Evolutionary conservation across 2,113 vertebrate species (phyloP).

Genomic region (Tamias sibiricus): DNA sequence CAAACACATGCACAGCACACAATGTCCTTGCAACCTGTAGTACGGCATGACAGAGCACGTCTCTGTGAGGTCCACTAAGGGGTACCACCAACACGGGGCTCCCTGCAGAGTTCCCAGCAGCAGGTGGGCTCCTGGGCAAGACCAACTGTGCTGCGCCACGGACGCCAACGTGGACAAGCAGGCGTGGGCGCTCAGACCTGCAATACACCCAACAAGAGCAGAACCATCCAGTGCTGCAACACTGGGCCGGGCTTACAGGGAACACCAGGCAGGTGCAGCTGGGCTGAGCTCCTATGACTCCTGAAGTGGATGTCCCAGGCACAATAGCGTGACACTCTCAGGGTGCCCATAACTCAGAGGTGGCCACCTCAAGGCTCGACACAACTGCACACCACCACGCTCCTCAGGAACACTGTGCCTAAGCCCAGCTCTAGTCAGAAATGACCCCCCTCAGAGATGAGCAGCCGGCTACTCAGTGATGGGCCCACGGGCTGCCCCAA

Average conservation of each 20-base stretch:
- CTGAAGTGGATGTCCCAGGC: no score
- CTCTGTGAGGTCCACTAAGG: accelerated
- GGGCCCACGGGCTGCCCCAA: background rate
- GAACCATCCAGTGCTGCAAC: no score
- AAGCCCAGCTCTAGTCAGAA: background rate
- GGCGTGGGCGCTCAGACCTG: background rate
- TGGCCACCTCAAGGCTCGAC: background rate
- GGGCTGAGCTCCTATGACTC: background rate
- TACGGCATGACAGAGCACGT: accelerated
- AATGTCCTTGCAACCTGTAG: accelerated
- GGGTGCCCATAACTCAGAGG: accelerated
- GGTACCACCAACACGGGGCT: background rate
- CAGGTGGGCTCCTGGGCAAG: no score
- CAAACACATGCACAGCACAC: accelerated
- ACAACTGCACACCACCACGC: accelerated
- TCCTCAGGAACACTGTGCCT: accelerated
- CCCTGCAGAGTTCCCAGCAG: background rate
- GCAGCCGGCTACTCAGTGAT: accelerated
- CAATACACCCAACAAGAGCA: background rate
- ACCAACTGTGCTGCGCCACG: no score
- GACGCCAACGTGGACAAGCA: background rate
- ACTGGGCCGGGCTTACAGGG: no score
- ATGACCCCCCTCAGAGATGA: background rate
- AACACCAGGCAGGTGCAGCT: background rate
- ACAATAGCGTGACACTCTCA: no score